phyloP scores from a whole-genome alignment of 2,888 invertebrate genomes.

The Tetheella fluctuosa region DNA sequence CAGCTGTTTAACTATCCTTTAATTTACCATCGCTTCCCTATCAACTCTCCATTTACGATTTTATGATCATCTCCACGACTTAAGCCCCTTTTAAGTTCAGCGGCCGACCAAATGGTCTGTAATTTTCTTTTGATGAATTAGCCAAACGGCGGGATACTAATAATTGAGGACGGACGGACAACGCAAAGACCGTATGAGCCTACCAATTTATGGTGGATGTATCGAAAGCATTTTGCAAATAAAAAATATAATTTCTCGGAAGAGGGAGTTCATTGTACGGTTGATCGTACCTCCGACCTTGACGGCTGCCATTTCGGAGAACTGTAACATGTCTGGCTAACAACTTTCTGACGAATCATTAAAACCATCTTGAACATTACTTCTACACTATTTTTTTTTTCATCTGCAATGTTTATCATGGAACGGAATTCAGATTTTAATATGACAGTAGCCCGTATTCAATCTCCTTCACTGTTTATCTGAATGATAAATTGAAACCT shows the following conservation, averaged over 20 bases:
- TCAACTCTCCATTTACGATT: conserved; percentile 25
- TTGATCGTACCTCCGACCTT: conserved; percentile 47
- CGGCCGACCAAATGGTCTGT: conserved; percentile 57
- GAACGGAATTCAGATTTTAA: not conserved
- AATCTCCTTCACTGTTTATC: not conserved
- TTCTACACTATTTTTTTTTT: not conserved
- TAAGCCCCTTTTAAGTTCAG: conserved; percentile 41
- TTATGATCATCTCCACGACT: conserved; percentile 20
- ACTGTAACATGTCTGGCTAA: conserved; percentile 22
- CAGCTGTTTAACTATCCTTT: conserved; percentile 10
- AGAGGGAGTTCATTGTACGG: conserved; percentile 53
- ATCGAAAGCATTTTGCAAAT: conserved; percentile 56
- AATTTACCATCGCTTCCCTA: conserved; percentile 22
- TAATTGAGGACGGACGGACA: conserved; percentile 55
- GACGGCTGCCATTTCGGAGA: conserved; percentile 30
- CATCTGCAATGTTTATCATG: not conserved
- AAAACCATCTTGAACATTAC: conserved; percentile 3
- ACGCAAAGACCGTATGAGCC: conserved; percentile 47
- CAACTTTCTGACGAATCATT: conserved; percentile 25
- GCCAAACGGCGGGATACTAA: conserved; percentile 62
- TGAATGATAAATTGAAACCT: conserved; percentile 7
- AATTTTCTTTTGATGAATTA: conserved; percentile 77
- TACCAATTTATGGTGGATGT: conserved; percentile 64
- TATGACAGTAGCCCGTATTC: not conserved
- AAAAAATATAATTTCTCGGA: conserved; percentile 48